These are phyloP conservation scores for Amyelois transitella DNA, from an alignment of 1,140 invertebrate species.

Conservation along the genomic window DNA sequence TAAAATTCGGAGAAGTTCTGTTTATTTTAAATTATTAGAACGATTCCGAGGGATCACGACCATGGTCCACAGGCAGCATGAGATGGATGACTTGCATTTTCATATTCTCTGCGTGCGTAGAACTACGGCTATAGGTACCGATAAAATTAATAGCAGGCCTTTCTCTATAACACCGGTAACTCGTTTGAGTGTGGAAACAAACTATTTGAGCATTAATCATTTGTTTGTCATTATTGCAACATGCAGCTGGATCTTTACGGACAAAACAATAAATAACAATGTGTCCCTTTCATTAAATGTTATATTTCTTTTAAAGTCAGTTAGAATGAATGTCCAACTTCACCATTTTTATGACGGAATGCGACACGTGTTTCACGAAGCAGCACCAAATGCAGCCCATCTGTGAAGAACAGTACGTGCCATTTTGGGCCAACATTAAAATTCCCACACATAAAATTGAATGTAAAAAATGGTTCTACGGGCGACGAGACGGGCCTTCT, in stretches of 20 bases:
- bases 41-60: constrained; percentile 34
- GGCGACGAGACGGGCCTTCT: constrained; percentile 51
- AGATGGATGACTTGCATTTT: constrained; percentile 57
- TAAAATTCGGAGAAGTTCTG: constrained; percentile 43
- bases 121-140: constrained; percentile 21
- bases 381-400: constrained; percentile 55
- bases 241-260: constrained; percentile 39
- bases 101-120: constrained; percentile 19
- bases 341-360: constrained; percentile 28
- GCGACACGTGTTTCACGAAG: constrained; percentile 53
- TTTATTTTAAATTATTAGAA: constrained; percentile 56
- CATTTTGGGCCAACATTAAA: constrained; percentile 59
- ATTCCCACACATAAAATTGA: constrained; percentile 70
- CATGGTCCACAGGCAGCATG: constrained; percentile 15
- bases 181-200: constrained; percentile 48
- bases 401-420: constrained; percentile 62
- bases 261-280: constrained; percentile 29
- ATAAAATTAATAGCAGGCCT: constrained; percentile 57
- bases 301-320: background rate
- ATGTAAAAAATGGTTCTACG: constrained; percentile 58
- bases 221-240: constrained; percentile 54
- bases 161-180: constrained; percentile 53
- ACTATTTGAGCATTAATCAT: constrained; percentile 53
- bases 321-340: constrained; percentile 4
- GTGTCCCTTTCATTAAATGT: constrained; percentile 11